phyloP scores from a whole-genome alignment of 2,888 invertebrate species.

The Rhodophaea formosa region DNA sequence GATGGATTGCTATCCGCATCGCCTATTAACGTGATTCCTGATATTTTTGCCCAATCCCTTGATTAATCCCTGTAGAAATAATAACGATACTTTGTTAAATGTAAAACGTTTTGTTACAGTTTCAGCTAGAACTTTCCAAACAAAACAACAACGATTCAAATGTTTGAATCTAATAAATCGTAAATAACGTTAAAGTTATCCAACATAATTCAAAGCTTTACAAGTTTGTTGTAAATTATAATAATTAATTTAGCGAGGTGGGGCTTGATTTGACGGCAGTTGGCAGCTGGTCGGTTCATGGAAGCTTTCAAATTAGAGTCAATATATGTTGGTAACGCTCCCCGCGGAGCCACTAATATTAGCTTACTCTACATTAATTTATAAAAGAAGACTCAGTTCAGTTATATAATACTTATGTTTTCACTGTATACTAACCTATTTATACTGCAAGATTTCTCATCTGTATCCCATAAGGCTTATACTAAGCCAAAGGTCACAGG shows the following conservation, averaged over 20 bases:
- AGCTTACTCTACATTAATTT: not conserved
- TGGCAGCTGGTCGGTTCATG: conserved; percentile 8
- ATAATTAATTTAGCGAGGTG: conserved; percentile 10
- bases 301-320: conserved; percentile 12
- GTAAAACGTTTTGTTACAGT: no score
- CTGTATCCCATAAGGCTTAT: no score
- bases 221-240: conserved; percentile 3
- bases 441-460: no score
- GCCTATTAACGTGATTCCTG: no score
- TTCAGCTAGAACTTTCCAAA: no score
- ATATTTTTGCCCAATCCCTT: no score
- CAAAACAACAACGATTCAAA: not conserved
- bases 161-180: not conserved
- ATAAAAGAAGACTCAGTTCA: not conserved
- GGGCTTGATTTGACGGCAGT: conserved; percentile 8
- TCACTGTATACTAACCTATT: no score
- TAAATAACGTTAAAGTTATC: not conserved
- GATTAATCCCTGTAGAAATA: no score
- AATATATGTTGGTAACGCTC: conserved; percentile 1
- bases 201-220: not conserved
- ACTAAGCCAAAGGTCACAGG: no score
- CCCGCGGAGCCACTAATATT: not conserved
- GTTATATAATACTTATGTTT: no score
- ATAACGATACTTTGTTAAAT: no score
- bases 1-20: no score